Percentiles rank a stretch among this genome's conserved stretches.
Evolutionary conservation across 1,140 invertebrate species (phyloP).

Genomic region (Pissodes strobi): DNA sequence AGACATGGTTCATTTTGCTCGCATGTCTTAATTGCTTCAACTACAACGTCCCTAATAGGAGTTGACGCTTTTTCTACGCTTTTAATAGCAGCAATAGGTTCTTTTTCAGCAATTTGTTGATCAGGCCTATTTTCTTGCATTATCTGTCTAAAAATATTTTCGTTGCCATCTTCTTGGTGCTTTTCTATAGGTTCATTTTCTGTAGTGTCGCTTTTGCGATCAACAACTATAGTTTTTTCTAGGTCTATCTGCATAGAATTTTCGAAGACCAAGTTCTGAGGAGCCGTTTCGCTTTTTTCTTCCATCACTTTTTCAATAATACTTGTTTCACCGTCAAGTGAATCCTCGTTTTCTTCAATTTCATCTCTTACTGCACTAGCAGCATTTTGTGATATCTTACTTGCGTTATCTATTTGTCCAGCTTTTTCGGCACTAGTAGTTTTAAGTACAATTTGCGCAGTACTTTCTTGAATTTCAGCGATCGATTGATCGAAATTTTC

Average conservation of each 20-base stretch:
- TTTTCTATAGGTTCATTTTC: not conserved
- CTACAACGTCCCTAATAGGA: not conserved
- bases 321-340: not conserved
- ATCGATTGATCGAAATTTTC: conserved; percentile 6
- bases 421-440: not conserved
- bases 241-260: conserved; percentile 12
- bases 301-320: no score
- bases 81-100: not conserved
- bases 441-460: conserved; percentile 18
- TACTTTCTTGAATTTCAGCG: conserved; percentile 22
- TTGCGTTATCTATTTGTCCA: not conserved
- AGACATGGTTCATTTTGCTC: not conserved
- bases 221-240: conserved; percentile 9
- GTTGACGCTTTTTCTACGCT: not conserved
- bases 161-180: not conserved
- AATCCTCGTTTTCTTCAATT: not conserved
- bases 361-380: no score
- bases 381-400: not conserved
- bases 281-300: no score
- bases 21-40: not conserved
- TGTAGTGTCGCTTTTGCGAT: not conserved
- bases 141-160: not conserved
- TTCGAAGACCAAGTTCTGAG: no score
- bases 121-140: not conserved
- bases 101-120: not conserved